Base-by-base conservation (phyloP, 2,113 vertebrate genomes). In the Elgaria multicarinata region DNA sequence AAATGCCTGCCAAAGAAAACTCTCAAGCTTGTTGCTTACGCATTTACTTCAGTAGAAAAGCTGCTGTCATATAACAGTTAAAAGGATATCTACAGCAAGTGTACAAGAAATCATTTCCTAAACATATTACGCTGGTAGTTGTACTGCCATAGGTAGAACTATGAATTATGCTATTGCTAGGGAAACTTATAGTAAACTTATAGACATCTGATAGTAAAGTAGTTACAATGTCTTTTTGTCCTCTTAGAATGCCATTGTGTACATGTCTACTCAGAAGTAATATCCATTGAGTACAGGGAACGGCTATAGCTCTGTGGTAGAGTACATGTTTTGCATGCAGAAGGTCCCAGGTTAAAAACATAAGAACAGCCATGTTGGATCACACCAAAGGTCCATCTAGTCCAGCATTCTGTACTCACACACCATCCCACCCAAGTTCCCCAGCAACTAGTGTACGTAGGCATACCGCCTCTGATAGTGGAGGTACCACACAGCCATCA, bases 1-100 rank as follows among this genome's bases (percentile, higher is more conserved):
- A 92, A 71, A 69, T 24, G 39, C 22, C 87, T 78, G 42, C 78
- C 44, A 3, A 78, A 86, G 84, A 93, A 93, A 90, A 44, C 42
- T 86, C 83, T 83, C 2, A 31, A n/a, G 13, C 28, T 89, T 33
- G 10, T 71, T 44, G 10, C 9, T 22, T 62, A 39, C 22, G 5
- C 31, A 16, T 26, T 6, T 62, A 24, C 12, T 36, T 39, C 22
- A n/a, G 9, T 80, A 44, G 24, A 16, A 39, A 46, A 77, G 16
- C 9, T 24, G 7, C n/a, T 58, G 74, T 42, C 46, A 24, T 31
- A 2, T 6, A 50, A 42, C 8, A 50, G 46, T 12, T 24, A 33
- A 33, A 66, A 28, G 4, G 55, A 16, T 55, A 85, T 53, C 13
- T 6, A 53, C 10, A 75, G 4, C 20, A 10, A 76, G 3, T 67